phyloP scores from a whole-genome alignment of 2,797 vertebrate genomes.

The Notamacropus eugenii region DNA sequence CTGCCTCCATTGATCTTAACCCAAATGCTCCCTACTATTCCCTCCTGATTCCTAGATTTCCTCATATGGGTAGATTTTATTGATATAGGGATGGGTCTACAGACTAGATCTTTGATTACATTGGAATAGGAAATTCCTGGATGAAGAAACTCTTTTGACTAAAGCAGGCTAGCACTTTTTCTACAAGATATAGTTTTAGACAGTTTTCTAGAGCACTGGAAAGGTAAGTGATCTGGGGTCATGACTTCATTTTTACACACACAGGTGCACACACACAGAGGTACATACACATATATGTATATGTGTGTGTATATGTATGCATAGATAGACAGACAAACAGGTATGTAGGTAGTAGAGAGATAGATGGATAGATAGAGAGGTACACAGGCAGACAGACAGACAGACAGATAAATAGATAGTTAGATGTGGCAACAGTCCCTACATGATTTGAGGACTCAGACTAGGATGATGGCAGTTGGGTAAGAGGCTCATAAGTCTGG shows the following conservation, averaged over 20 bases:
- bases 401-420: no score
- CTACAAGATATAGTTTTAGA: not conserved
- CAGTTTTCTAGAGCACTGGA: not conserved
- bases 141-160: not conserved
- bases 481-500: not conserved
- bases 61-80: not conserved
- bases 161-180: not conserved
- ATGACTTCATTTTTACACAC: not conserved
- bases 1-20: not conserved
- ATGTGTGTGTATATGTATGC: not conserved
- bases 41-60: not conserved
- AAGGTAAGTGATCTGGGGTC: not conserved
- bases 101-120: not conserved
- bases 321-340: not conserved
- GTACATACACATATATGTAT: not conserved
- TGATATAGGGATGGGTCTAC: not conserved
- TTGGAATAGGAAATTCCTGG: not conserved
- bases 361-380: no score
- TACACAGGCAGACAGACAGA: no score
- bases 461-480: not conserved
- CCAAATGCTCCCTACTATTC: not conserved
- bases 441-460: not conserved
- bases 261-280: not conserved
- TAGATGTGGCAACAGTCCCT: not conserved
- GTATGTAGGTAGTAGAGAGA: rapidly evolving